phyloP scores from a whole-genome alignment of 2,888 invertebrate species.

The Drosophila seclusa region DNA sequence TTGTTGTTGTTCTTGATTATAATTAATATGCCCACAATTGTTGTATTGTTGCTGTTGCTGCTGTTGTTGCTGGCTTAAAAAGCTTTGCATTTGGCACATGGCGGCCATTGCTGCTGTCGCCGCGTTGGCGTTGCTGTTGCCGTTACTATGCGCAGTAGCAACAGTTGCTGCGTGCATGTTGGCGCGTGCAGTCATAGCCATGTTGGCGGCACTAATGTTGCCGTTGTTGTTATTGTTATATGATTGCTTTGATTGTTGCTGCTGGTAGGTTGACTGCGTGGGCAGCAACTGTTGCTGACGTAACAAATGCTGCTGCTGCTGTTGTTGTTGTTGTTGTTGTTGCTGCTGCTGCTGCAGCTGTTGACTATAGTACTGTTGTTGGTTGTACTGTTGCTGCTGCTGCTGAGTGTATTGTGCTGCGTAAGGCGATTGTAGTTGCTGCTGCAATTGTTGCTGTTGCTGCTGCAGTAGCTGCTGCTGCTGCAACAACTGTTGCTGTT shows the following conservation, averaged over 20 bases:
- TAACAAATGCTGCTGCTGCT: slow-evolving; percentile 63
- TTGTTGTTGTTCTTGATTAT: slow-evolving; percentile 58
- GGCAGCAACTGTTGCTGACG: slow-evolving; percentile 65
- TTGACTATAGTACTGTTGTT: slow-evolving; percentile 36
- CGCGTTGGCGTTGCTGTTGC: slow-evolving; percentile 38
- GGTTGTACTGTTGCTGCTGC: slow-evolving; percentile 48
- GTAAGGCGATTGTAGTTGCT: slow-evolving; percentile 34
- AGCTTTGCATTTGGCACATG: slow-evolving; percentile 77
- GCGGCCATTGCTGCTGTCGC: slow-evolving; percentile 65
- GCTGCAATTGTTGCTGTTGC: slow-evolving; percentile 36
- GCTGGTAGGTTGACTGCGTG: slow-evolving; percentile 64
- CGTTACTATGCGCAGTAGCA: slow-evolving; percentile 51
- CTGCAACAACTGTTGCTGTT: slow-evolving; percentile 33
- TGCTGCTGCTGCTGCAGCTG: slow-evolving; percentile 53
- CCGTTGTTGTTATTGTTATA: slow-evolving; percentile 42
- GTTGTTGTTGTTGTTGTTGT: slow-evolving; percentile 45
- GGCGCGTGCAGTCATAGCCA: slow-evolving; percentile 49
- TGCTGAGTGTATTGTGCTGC: slow-evolving; percentile 41
- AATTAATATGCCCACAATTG: slow-evolving; percentile 61
- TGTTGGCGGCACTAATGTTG: slow-evolving; percentile 39
- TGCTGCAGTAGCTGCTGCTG: slow-evolving; percentile 38
- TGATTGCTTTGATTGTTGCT: slow-evolving; percentile 49
- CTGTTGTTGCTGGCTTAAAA: slow-evolving; percentile 61
- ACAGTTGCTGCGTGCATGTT: slow-evolving; percentile 63
- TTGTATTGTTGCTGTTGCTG: slow-evolving; percentile 41